Evolutionary conservation across 2,888 invertebrate genomes (phyloP), one percentile per base, ranked within the genome.

Genomic region (Meloe dianella): DNA sequence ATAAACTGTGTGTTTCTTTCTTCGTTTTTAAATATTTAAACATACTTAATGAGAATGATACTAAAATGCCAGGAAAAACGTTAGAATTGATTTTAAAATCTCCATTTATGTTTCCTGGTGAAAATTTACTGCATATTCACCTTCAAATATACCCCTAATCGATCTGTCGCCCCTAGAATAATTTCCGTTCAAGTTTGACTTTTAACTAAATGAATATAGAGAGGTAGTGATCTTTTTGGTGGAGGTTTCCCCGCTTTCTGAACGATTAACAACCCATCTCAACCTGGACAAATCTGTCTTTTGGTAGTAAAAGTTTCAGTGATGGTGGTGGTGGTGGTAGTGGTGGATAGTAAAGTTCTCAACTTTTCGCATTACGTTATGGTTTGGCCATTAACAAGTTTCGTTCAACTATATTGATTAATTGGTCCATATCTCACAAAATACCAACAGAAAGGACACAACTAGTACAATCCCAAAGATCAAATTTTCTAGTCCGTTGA

Each of bases 371-470:
- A 47, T 64, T 61, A 61, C 61, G 51, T 64, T 67, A 61, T 65
- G 61, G 63, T 64, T 61, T 63, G 54, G 58, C 64, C 61, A 64
- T 64, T 67, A 67, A 58, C 64, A 65, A 67, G 62, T 67, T 67
- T 41, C 56, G 17, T 32, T 47, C 27, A 29, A 61, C 41, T 30
- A 32, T 67, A 70, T 70, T 67, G 70, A 70, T 70, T 70, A 68
- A 66, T 67, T 66, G 64, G 20, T 47, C 8, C 9, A 47, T 47
- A 9, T 20, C 9, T 20, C 20, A 9, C 9, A 20, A 9, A 20
- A 35, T 12, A 14, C 30, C 2, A 1, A 35, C 14, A 14, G 0
- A 20, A 47, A 20, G 20, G 47, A 47, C 47, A 47, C 20, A n/a
- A 41, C 3, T 41, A 6, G 38, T 41, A 17, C 8, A n/a, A 41